A percentile compares a stretch with the other conserved stretches of the same genome.
These are phyloP conservation scores for Tanytarsus gracilentus DNA, from an alignment of 2,888 invertebrate species.

Conservation along the genomic window DNA sequence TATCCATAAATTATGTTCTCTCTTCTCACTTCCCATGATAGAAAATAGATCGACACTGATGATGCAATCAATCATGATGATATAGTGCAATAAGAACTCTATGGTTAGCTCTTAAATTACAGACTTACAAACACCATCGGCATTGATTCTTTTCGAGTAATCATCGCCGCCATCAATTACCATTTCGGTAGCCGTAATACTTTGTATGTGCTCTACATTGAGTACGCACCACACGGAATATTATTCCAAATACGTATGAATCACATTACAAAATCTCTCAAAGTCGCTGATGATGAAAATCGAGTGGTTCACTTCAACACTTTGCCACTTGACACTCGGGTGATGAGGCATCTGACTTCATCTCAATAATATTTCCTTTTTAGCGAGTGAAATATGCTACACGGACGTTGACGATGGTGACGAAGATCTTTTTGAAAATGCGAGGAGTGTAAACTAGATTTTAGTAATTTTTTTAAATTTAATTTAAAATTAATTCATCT, in stretches of 20 bases:
- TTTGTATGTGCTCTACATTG: no score
- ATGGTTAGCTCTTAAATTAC: neutral
- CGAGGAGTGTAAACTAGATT: neutral
- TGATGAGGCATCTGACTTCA: slow-evolving; percentile 15
- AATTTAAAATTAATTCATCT: no score
- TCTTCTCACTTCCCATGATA: neutral
- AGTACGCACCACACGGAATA: no score
- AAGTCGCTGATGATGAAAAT: no score
- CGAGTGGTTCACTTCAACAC: no score
- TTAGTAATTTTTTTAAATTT: no score
- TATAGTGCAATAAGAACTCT: neutral
- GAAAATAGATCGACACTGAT: slow-evolving; percentile 8
- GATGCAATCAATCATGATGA: slow-evolving; percentile 28
- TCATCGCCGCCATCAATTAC: no score
- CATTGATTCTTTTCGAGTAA: no score
- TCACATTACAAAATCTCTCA: no score
- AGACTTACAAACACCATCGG: neutral
- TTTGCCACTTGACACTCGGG: neutral
- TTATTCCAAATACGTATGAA: no score
- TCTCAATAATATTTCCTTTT: slow-evolving; percentile 24
- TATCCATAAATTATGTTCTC: slow-evolving; percentile 19
- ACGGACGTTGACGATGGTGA: neutral
- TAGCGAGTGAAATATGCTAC: no score
- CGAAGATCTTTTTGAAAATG: neutral
- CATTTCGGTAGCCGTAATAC: no score